phyloP scores from a whole-genome alignment of 2,113 vertebrate genomes.

The Lasiurus cinereus region DNA sequence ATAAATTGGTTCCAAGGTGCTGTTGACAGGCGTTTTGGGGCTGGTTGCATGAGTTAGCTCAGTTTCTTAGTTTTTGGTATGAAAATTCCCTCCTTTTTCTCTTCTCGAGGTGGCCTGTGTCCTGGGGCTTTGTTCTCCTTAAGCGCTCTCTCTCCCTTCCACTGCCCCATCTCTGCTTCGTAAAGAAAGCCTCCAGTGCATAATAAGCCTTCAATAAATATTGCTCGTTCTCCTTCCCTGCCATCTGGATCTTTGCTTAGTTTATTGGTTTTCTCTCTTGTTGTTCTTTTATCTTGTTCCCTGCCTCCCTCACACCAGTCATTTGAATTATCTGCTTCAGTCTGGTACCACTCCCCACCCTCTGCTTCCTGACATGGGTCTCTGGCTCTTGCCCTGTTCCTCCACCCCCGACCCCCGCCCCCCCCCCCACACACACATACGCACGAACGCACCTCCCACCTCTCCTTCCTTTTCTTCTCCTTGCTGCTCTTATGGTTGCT shows the following conservation, averaged over 20 bases:
- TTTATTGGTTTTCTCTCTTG: neutral
- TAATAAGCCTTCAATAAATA: neutral
- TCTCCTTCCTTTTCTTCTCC: neutral
- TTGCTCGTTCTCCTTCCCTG: neutral
- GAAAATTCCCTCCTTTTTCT: neutral
- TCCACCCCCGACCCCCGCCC: neutral
- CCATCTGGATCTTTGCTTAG: neutral
- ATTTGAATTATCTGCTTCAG: neutral
- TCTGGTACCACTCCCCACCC: neutral
- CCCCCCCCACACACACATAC: neutral
- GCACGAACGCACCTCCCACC: neutral
- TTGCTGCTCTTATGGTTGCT: neutral
- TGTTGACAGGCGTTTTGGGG: neutral
- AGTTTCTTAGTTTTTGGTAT: neutral
- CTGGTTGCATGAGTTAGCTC: neutral
- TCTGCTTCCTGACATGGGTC: neutral
- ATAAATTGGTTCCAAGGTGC: slow-evolving; percentile 42
- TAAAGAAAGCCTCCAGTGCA: neutral
- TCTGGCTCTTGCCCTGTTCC: neutral
- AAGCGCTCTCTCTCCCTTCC: neutral
- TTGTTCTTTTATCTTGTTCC: neutral
- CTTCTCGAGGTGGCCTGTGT: neutral
- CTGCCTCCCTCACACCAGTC: neutral
- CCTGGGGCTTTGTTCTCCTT: neutral
- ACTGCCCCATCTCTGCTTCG: neutral